Evolutionary conservation across 2,888 invertebrate genomes (phyloP), one percentile per base, ranked within the genome.

Genomic region (Nymphalis urticae): DNA sequence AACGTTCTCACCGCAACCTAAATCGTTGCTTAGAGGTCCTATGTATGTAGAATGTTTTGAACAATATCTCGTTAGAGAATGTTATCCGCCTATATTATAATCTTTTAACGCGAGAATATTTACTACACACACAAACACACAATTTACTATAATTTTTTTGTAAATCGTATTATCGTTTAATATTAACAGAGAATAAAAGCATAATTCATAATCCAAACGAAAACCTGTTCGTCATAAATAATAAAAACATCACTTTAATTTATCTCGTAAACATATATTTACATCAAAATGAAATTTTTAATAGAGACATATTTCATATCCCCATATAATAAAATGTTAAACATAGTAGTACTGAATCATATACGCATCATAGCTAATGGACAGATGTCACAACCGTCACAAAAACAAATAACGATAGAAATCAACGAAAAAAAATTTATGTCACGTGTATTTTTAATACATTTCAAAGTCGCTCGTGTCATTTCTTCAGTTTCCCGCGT

Each of bases 401-500:
- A 69, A 54, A 72, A 73, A 73, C 73, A 72, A 75, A 77, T 75
- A 77, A 69, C 66, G 63, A 72, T 74, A 72, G 77, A 32, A 73
- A 71, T 64, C 67, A 69, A 75, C 64, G 66, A 62, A 72, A 70
- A 71, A 67, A 62, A 62, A 64, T 69, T 76, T 80, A 73, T 73
- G 73, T 70, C 72, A 80, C 77, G 77, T 76, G 73, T 72, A 78
- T 79, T 81, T 78, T 76, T 77, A 77, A 76, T 68, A 71, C 75
- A 77, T 78, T 79, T 80, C 78, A 79, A 79, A 81, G 76, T 67
- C 56, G 51, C 71, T 71, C 73, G 75, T 80, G 82, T 80, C 82
- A 81, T 84, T 80, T 80, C 58, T 80, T 80, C 77, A 76, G 75
- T 78, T 80, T 82, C 58, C 60, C 65, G 53, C 48, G 80, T 81